Evolutionary conservation across 2,797 vertebrate species (phyloP).

Genomic region (Poecilia picta): DNA sequence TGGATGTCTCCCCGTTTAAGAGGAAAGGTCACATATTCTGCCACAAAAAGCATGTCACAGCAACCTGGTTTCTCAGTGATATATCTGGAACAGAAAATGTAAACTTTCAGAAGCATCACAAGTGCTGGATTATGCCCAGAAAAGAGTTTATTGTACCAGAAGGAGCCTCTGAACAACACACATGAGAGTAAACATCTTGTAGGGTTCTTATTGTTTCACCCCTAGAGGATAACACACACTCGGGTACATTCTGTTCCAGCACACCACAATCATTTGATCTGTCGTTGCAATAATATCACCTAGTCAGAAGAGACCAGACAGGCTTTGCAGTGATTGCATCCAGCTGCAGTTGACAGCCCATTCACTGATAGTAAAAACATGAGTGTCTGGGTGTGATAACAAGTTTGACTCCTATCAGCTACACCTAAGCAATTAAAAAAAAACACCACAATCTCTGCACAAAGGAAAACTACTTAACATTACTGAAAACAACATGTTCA

Average conservation of each 20-base stretch:
- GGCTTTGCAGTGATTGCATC: slow-evolving; percentile 9
- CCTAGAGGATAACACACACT: background rate
- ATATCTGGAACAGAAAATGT: background rate
- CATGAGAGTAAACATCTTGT: background rate
- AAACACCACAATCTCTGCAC: background rate
- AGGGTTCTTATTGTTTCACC: background rate
- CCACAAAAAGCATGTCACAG: background rate
- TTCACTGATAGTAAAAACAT: slow-evolving; percentile 48
- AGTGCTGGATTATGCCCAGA: background rate
- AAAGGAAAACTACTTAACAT: slow-evolving; percentile 61
- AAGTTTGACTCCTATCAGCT: slow-evolving; percentile 41
- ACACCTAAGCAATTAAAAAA: slow-evolving; percentile 37
- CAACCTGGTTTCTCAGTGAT: background rate
- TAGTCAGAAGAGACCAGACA: slow-evolving; percentile 4
- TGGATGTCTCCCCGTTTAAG: slow-evolving; percentile 11
- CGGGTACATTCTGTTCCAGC: slow-evolving; percentile 3
- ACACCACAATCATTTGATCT: slow-evolving; percentile 7
- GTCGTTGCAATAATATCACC: slow-evolving; percentile 10
- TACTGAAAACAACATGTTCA: slow-evolving; percentile 9
- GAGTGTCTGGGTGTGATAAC: slow-evolving; percentile 40
- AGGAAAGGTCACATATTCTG: slow-evolving; percentile 39
- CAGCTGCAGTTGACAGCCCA: slow-evolving; percentile 10
- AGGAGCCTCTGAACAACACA: background rate
- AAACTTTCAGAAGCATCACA: background rate
- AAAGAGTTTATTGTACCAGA: background rate